Evolutionary conservation across 2,113 vertebrate genomes (phyloP), one percentile per base, ranked within the genome.

Genomic region (Tympanuchus pallidicinctus): DNA sequence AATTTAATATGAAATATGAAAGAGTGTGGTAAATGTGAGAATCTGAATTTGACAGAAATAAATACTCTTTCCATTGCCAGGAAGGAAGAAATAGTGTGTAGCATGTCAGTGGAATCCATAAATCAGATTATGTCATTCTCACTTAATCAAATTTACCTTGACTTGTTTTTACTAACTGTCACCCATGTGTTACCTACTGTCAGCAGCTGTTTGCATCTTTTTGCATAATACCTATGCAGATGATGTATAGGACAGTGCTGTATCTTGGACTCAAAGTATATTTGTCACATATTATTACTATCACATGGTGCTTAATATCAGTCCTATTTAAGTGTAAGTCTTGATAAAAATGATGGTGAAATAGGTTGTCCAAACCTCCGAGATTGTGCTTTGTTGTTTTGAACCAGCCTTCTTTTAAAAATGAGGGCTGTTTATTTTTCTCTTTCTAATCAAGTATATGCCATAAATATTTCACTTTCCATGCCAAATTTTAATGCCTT

Each of bases 401-500:
- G 67, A 92, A 6, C 3, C 2, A 2, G 72, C 88, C 59, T 92
- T 82, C 20, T 69, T 86, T 71, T 67, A 52, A 71, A 91, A 93
- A 89, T 89, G 70, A 82, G 22, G 52, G 63, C 28, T 36, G 60
- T 28, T 72, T 77, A 38, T 38, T 86, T 92, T 88, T 25, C 13
- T 18, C 11, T 12, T 63, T 80, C 72, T 47, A 3, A 64, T 52
- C 27, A 75, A 67, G 18, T 56, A 40, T n/a, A 57, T 2, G 0
- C 69, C 82, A 8, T 43, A 83, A 64, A n/a, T 82, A 79, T 90
- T 93, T 81, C 61, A 19, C 18, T 92, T 94, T 82, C 77, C 82
- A 94, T 87, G 72, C 67, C 79, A 95, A 96, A 97, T 97, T 87
- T 95, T 86, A 95, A 87, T 59, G 47, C 63, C 57, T 91, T 95